Conservation (phyloP, 2,113 vertebrate species). For the Capricornis sumatraensis region DNA sequence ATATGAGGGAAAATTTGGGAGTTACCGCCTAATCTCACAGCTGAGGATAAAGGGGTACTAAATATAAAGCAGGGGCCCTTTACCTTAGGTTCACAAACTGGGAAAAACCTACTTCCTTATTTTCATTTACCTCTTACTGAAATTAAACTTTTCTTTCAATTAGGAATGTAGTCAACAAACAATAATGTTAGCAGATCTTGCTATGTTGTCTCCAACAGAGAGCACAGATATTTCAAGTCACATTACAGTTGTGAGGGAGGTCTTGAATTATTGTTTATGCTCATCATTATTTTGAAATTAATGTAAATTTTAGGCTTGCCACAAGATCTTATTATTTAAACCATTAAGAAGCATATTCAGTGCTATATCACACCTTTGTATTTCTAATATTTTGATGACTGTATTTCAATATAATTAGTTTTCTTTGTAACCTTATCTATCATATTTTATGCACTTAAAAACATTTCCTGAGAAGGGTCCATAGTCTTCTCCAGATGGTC, state of each 20-base stretch:
- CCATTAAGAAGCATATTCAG: background rate
- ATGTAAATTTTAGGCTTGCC: constrained; percentile 21
- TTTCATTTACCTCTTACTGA: background rate
- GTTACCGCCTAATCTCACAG: background rate
- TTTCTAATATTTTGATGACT: constrained; percentile 47
- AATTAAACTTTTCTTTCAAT: background rate
- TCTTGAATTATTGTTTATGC: constrained; percentile 4
- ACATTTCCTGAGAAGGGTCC: background rate
- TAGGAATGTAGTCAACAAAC: background rate
- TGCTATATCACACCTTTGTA: background rate
- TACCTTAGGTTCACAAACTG: background rate
- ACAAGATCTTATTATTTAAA: constrained; percentile 15
- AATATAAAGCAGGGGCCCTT: background rate
- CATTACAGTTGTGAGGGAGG: background rate
- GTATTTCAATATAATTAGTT: constrained; percentile 14
- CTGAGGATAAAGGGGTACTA: background rate
- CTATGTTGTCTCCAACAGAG: background rate
- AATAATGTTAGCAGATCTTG: background rate
- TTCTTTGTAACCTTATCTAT: background rate
- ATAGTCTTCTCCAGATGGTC: background rate
- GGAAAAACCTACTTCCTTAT: background rate
- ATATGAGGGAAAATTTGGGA: background rate
- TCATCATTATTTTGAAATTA: constrained; percentile 21
- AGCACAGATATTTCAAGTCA: background rate
- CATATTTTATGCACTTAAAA: background rate